A percentile compares a stretch with the other conserved stretches of the same genome.
These are phyloP conservation scores for Carpatolechia fugitivella DNA, from an alignment of 2,888 invertebrate species.

Conservation along the genomic window DNA sequence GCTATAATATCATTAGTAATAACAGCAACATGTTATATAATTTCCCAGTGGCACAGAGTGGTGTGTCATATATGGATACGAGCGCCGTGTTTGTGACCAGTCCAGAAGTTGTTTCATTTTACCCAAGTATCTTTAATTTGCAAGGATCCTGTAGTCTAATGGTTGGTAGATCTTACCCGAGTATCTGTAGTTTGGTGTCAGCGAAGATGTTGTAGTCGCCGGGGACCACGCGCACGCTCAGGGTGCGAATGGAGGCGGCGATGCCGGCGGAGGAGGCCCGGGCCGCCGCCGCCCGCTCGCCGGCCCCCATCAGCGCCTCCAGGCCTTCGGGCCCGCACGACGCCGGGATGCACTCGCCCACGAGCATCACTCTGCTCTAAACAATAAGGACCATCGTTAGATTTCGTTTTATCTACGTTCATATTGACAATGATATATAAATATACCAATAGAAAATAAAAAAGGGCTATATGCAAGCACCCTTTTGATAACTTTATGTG, in stretches of 20 bases:
- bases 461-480: no score
- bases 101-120: not conserved
- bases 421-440: no score
- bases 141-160: no score
- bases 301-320: slow-evolving; percentile 52
- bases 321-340: slow-evolving; percentile 81
- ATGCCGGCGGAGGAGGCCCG: slow-evolving; percentile 56
- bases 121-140: not conserved
- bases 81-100: no score
- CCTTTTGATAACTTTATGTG: no score
- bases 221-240: slow-evolving; percentile 83
- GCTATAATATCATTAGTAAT: no score
- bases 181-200: slow-evolving; percentile 83
- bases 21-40: no score
- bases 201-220: slow-evolving; percentile 81
- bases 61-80: no score
- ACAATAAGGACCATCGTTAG: no score
- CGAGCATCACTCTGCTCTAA: slow-evolving; percentile 83
- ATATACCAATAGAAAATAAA: no score
- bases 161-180: slow-evolving; percentile 74
- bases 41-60: no score
- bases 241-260: slow-evolving; percentile 66
- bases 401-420: no score
- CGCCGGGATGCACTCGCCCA: slow-evolving; percentile 87
- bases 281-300: slow-evolving; percentile 53